Evolutionary conservation across 1,140 invertebrate genomes (phyloP), one percentile per base, ranked within the genome.

Genomic region (Rhagoletis zephyria): DNA sequence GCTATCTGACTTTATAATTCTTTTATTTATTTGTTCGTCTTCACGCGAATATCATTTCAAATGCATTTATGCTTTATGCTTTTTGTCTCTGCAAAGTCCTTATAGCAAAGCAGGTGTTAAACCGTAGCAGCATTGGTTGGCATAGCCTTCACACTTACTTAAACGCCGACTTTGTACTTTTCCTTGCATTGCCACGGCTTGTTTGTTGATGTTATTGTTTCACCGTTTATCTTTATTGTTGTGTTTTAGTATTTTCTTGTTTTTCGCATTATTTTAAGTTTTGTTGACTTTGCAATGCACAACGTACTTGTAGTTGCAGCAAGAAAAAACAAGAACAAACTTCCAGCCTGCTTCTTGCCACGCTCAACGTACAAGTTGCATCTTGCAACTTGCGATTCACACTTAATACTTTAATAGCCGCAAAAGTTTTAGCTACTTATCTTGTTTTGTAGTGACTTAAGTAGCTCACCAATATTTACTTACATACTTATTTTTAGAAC

Each of bases 391-490:
- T 70, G 48, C 48, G 16, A 90, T 90, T 90, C 90, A 88, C 90
- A 91, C 91, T 91, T 91, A 91, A 91, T 90, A 91, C 91, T 91
- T 91, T 91, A 91, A 91, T 91, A 91, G 91, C 91, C 91, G 90
- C 89, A 91, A 91, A 81, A 91, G 88, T 88, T 63, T 87, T 85
- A 87, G 45, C 86, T 65, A 67, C 63, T 87, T 87, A 87, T 87
- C 86, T 30, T 30, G 88, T 86, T 63, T 7, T 64, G n/a, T 56
- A 81, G 48, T 51, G 19, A 7, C 90, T 91, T 91, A 91, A 91
- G 91, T 91, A 91, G 90, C 91, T 91, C 90, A 88, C 91, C 91
- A 89, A 91, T 89, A 88, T 90, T 91, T 90, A 90, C 87, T 88
- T 89, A 85, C 67, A 3, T 65, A n/a, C 51, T 51, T 59, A 7